Base-by-base conservation (phyloP, 2,797 vertebrate species). In the Zalophus californianus region DNA sequence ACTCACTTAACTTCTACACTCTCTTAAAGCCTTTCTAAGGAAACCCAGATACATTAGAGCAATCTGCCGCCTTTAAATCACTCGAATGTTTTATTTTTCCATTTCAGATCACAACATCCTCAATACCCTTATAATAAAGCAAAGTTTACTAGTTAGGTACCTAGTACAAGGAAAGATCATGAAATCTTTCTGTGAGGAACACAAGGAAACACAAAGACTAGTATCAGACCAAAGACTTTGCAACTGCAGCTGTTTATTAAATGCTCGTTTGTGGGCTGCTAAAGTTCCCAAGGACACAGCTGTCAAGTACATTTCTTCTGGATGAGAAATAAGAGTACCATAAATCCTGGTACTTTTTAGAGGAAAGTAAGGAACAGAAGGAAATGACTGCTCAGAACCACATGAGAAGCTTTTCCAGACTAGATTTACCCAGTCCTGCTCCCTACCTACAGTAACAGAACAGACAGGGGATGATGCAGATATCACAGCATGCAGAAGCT, bases 221-320 rank as follows among this genome's bases (percentile, higher is more conserved):
- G 18, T 25, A 25, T 29, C 32, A 21, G 50, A 75, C 48, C 48
- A 90, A 38, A 48, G 52, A 64, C 38, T 86, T 25, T 25, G 13
- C 54, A 88, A 92, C 16, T 35, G 0, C 0, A 96, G 58, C 25
- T 91, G 2, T 73, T 94, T 82, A 91, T 48, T 89, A 85, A 96
- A 80, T 73, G 29, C 23, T 92, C 89, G 75, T 86, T 70, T 85
- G 62, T 41, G 21, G 94, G 25, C 48, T 77, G 27, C 54, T 32
- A 1, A 94, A 78, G 32, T 52, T 12, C 44, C 41, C 1, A 13
- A 56, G 64, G 54, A 72, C 7, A 89, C 3, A 66, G 14, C 32
- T 94, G 5, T 77, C 73, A 90, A 75, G 25, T 50, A 86, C n/a
- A n/a, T 77, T 85, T 80, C 84, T 85, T 97, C 80, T 48, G 16